These are phyloP conservation scores for Talpa occidentalis DNA, from an alignment of 2,113 vertebrate species.

Conservation along the genomic window DNA sequence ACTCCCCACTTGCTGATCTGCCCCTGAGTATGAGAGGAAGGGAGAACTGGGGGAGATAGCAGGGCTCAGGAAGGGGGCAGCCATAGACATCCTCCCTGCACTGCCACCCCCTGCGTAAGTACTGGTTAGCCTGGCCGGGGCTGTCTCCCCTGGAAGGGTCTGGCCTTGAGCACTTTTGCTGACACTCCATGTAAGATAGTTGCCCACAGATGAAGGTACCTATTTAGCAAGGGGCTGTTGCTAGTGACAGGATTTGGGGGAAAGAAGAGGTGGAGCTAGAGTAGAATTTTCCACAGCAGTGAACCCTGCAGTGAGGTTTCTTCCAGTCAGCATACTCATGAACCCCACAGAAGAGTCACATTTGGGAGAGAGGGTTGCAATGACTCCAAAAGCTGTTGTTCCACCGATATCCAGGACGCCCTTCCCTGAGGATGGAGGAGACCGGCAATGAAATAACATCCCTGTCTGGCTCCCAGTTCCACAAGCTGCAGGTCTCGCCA, in stretches of 20 bases:
- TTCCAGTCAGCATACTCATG: not conserved
- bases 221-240: not conserved
- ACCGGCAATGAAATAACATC: not conserved
- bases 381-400: not conserved
- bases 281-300: not conserved
- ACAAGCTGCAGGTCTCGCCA: not conserved
- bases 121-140: not conserved
- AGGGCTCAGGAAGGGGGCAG: not conserved
- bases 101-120: rapidly evolving
- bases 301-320: not conserved
- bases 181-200: not conserved
- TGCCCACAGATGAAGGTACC: not conserved
- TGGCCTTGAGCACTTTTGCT: not conserved
- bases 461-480: not conserved
- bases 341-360: not conserved
- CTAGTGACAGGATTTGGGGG: not conserved
- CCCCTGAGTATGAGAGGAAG: not conserved
- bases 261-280: not conserved
- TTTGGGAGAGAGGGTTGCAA: not conserved
- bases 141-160: not conserved
- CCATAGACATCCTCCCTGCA: no score
- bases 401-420: rapidly evolving
- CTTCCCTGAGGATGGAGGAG: not conserved
- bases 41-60: not conserved
- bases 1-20: not conserved